Conservation (phyloP, 2,797 vertebrate genomes). For the Microctenopoma steveboyesi region DNA sequence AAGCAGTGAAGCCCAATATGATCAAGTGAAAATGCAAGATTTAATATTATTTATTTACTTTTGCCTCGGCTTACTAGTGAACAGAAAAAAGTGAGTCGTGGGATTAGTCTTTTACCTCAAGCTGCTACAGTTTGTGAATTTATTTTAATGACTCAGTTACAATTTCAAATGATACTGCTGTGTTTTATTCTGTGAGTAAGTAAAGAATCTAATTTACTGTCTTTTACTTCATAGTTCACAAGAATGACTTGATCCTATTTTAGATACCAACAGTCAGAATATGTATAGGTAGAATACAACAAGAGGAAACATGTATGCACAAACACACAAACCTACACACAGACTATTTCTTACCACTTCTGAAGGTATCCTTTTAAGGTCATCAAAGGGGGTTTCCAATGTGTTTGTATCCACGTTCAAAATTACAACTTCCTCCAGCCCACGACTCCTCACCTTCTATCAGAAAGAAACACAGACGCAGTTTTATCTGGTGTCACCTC, state of each 20-base stretch:
- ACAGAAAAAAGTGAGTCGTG: background rate
- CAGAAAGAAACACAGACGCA: constrained; percentile 13
- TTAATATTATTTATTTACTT: too few relatives aligned
- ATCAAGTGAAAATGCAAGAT: too few relatives aligned
- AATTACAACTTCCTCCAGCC: constrained; percentile 90
- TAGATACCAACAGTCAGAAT: background rate
- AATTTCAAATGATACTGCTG: background rate
- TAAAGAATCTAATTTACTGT: too few relatives aligned
- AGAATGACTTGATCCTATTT: background rate
- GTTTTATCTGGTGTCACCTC: background rate
- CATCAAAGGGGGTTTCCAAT: constrained; percentile 88
- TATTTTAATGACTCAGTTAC: background rate
- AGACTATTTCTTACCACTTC: constrained; percentile 83
- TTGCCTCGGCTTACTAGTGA: too few relatives aligned
- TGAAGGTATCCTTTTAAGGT: constrained; percentile 87
- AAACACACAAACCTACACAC: constrained; percentile 1
- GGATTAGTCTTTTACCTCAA: background rate
- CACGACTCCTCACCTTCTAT: constrained; percentile 85
- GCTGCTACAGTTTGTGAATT: background rate
- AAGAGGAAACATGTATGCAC: background rate
- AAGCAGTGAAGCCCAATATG: background rate
- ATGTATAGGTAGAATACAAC: background rate
- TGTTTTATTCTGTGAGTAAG: background rate
- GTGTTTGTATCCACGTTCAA: constrained; percentile 91
- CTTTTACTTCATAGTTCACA: background rate